Conservation (phyloP, 2,888 invertebrate species). For the Lasioglossum zephyrum region DNA sequence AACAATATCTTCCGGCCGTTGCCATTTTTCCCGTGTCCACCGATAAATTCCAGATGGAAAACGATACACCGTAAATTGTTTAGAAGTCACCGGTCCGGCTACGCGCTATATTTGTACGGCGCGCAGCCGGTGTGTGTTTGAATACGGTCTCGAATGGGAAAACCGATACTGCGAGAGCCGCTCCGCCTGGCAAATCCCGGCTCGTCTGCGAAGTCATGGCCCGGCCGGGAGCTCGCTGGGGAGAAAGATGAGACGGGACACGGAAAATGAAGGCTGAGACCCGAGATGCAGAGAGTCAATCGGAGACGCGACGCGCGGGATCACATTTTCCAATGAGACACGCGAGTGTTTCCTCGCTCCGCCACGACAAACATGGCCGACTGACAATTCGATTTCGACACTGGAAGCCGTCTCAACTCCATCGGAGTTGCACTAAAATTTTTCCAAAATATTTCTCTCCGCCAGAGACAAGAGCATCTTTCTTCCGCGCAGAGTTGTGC, state of each 20-base stretch:
- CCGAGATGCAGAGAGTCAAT: slow-evolving; percentile 41
- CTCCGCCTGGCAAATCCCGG: slow-evolving; percentile 6
- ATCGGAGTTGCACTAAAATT: too few relatives aligned
- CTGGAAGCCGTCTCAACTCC: not conserved
- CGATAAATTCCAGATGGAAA: slow-evolving; percentile 6
- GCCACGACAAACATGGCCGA: not conserved
- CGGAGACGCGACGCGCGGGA: slow-evolving; percentile 28
- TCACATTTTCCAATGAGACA: not conserved
- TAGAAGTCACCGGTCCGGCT: not conserved
- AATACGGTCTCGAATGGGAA: slow-evolving; percentile 20
- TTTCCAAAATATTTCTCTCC: too few relatives aligned
- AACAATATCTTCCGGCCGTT: not conserved
- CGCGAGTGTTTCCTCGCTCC: not conserved
- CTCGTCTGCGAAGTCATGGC: slow-evolving; percentile 27
- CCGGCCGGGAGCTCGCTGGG: slow-evolving; percentile 23
- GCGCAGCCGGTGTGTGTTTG: not conserved
- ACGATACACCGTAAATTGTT: slow-evolving; percentile 18
- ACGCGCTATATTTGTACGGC: slow-evolving; percentile 9
- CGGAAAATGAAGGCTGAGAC: slow-evolving; percentile 46
- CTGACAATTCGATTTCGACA: not conserved
- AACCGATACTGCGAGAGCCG: slow-evolving; percentile 7
- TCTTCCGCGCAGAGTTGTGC: too few relatives aligned
- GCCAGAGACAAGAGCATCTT: too few relatives aligned
- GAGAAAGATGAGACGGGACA: slow-evolving; percentile 30
- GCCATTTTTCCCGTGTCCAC: slow-evolving; percentile 9